Evolutionary conservation across 1,140 invertebrate genomes (phyloP).

Genomic region (Ylistrum balloti): DNA sequence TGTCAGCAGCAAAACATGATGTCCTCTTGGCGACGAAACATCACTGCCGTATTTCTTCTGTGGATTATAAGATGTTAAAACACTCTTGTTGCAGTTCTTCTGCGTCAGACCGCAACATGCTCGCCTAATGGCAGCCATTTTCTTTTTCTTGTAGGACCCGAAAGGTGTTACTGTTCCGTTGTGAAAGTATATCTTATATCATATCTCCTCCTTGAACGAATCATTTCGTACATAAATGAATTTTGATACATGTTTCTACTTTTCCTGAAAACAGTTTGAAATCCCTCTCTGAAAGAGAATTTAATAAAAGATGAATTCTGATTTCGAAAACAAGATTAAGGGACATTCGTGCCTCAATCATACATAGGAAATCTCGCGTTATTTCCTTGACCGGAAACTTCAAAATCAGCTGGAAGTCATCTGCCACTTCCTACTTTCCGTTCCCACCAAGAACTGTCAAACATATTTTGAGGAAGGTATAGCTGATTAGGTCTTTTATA

Average conservation of each 20-base stretch:
- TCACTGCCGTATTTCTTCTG: background rate
- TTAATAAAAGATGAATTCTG: no score
- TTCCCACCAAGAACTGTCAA: background rate
- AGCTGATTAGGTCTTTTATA: background rate
- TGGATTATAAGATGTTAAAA: background rate
- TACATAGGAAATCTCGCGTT: constrained; percentile 41
- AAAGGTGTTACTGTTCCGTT: constrained; percentile 51
- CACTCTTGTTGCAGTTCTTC: background rate
- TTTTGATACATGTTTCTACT: no score
- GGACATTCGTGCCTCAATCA: background rate
- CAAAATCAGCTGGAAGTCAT: constrained; percentile 46
- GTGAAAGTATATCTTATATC: no score
- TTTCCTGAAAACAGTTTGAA: no score
- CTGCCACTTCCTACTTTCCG: background rate
- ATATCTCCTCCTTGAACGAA: no score
- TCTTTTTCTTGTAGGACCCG: constrained; percentile 32
- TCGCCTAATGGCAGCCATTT: constrained; percentile 69
- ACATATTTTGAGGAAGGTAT: background rate
- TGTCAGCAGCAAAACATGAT: background rate
- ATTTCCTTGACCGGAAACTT: constrained; percentile 58
- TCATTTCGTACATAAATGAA: no score
- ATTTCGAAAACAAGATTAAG: background rate
- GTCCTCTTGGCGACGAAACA: background rate
- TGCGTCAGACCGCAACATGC: constrained; percentile 59
- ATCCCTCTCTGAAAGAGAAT: no score